phyloP scores from a whole-genome alignment of 37 sponge, comb jelly and placozoan species.

The Diacarnus erythraeanus region DNA sequence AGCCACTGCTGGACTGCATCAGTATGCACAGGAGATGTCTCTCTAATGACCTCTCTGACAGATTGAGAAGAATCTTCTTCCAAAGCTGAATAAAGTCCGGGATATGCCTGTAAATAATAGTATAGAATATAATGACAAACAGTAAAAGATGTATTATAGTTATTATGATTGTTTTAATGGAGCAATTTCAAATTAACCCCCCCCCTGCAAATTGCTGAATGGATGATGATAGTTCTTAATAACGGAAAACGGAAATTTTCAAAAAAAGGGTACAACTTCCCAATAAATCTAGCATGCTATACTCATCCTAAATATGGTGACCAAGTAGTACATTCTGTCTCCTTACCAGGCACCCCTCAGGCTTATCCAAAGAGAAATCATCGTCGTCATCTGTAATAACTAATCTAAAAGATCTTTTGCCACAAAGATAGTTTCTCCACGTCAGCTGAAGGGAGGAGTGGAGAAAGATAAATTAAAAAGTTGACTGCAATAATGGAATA shows the following conservation, averaged over 20 bases:
- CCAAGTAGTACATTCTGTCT: no score
- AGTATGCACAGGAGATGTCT: slow-evolving; percentile 47
- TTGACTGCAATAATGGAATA: no score
- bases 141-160: no score
- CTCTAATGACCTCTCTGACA: slow-evolving; percentile 17
- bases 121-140: not conserved
- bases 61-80: slow-evolving; percentile 17
- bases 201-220: no score
- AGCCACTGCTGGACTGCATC: slow-evolving; percentile 72
- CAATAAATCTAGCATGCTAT: not conserved
- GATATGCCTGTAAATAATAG: slow-evolving; percentile 29
- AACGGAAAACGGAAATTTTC: not conserved
- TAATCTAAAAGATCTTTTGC: slow-evolving; percentile 24
- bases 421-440: slow-evolving; percentile 37
- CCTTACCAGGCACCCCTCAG: slow-evolving; percentile 38
- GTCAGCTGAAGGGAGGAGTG: not conserved
- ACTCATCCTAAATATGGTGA: not conserved
- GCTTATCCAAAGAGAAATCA: slow-evolving; percentile 20
- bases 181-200: no score
- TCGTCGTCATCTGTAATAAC: slow-evolving; percentile 35
- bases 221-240: no score
- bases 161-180: no score
- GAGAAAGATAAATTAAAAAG: not conserved
- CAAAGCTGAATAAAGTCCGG: slow-evolving; percentile 54
- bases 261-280: not conserved